These are phyloP conservation scores for Muscidifurax raptorellus DNA, from an alignment of 1,140 invertebrate species.

Conservation along the genomic window DNA sequence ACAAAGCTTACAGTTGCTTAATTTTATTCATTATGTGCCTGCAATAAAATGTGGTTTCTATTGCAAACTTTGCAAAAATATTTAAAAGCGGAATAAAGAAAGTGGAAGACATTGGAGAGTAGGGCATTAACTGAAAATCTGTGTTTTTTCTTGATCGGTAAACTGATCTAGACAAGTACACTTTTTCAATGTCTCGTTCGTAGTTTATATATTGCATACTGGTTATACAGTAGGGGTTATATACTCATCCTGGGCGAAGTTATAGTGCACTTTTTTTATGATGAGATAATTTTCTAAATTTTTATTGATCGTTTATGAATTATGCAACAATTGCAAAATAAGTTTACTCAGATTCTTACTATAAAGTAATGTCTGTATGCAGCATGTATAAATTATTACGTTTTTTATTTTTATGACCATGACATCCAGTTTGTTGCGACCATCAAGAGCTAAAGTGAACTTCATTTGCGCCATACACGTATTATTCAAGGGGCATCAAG, in stretches of 20 bases:
- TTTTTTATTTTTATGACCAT: conserved; percentile 19
- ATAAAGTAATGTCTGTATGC: no score
- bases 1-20: no score
- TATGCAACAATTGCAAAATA: no score
- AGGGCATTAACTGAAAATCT: not conserved
- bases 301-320: no score
- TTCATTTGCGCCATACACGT: not conserved
- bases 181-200: not conserved
- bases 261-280: not conserved
- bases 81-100: not conserved
- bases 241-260: not conserved
- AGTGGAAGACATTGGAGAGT: not conserved
- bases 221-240: no score
- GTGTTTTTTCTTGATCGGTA: not conserved
- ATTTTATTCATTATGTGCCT: no score
- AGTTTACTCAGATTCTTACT: no score
- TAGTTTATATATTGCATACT: not conserved
- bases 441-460: conserved; percentile 26
- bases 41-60: no score
- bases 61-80: no score
- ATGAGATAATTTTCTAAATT: no score
- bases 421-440: conserved; percentile 3
- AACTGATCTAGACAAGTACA: not conserved
- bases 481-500: conserved; percentile 6
- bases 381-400: not conserved